Conservation (phyloP, 2,113 vertebrate species). For the Tychaedon coryphoeus region DNA sequence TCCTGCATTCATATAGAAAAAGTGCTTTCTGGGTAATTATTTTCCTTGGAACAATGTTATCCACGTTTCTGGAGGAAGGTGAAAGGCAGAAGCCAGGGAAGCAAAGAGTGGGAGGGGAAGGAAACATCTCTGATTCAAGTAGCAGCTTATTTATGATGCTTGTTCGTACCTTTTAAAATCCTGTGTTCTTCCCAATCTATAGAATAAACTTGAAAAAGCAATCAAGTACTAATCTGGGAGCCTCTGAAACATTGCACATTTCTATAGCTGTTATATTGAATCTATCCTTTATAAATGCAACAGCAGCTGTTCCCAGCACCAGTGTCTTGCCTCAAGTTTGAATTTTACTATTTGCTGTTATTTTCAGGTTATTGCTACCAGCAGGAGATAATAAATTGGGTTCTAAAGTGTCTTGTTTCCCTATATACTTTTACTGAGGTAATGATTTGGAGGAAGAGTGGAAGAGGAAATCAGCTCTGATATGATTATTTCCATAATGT, state of each 20-base stretch:
- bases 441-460: not conserved
- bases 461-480: not conserved
- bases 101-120: not conserved
- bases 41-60: not conserved
- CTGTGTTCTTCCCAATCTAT: not conserved
- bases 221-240: conserved; percentile 46
- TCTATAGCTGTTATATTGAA: conserved; percentile 28
- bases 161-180: conserved; percentile 17
- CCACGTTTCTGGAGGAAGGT: not conserved
- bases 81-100: not conserved
- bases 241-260: conserved; percentile 15
- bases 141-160: not conserved
- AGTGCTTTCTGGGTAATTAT: not conserved
- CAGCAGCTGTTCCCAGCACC: conserved; percentile 18
- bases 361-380: conserved; percentile 58
- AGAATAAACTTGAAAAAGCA: conserved; percentile 41
- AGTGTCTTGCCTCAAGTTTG: conserved; percentile 36
- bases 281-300: conserved; percentile 25
- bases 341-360: conserved; percentile 53
- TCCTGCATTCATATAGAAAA: not conserved
- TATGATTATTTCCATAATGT: conserved; percentile 38
- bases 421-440: conserved; percentile 29
- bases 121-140: not conserved
- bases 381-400: conserved; percentile 54
- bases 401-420: conserved; percentile 51